These are phyloP conservation scores for Trinectes maculatus DNA, from an alignment of 2,113 vertebrate genomes.

Conservation along the genomic window DNA sequence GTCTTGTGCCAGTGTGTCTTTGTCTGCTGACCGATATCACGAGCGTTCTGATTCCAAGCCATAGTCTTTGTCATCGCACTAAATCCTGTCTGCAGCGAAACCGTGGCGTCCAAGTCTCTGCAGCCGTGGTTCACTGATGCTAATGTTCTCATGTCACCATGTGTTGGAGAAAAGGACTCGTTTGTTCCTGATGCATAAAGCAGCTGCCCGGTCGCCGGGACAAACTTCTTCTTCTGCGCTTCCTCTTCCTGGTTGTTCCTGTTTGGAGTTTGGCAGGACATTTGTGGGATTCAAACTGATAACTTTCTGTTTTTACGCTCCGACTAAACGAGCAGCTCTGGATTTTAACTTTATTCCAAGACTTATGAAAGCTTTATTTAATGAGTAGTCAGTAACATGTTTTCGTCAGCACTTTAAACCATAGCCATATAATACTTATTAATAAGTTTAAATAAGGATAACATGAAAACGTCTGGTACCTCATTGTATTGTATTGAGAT, in stretches of 20 bases:
- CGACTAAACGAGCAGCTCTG: conserved; percentile 9
- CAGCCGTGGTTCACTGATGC: not conserved
- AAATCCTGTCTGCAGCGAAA: not conserved
- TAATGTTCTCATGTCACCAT: not conserved
- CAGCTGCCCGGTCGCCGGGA: not conserved
- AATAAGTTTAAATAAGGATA: too few relatives aligned
- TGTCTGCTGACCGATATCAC: too few relatives aligned
- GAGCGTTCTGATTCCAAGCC: too few relatives aligned
- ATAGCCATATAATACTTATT: too few relatives aligned
- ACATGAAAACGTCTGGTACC: too few relatives aligned
- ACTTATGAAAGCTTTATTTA: not conserved
- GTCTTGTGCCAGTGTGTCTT: too few relatives aligned
- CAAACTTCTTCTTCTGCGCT: too few relatives aligned
- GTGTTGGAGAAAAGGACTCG: not conserved
- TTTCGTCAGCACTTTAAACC: not conserved
- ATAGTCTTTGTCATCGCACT: not conserved
- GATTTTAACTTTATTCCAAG: not conserved
- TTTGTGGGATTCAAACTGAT: not conserved
- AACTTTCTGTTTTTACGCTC: conserved; percentile 5
- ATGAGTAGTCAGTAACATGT: not conserved
- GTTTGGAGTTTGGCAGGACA: not conserved
- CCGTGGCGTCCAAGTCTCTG: not conserved
- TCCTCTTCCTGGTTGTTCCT: conserved; percentile 16
- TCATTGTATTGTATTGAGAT: too few relatives aligned
- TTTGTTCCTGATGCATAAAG: not conserved